Conservation (phyloP, 2,888 invertebrate genomes). For the Diaperis boleti region DNA sequence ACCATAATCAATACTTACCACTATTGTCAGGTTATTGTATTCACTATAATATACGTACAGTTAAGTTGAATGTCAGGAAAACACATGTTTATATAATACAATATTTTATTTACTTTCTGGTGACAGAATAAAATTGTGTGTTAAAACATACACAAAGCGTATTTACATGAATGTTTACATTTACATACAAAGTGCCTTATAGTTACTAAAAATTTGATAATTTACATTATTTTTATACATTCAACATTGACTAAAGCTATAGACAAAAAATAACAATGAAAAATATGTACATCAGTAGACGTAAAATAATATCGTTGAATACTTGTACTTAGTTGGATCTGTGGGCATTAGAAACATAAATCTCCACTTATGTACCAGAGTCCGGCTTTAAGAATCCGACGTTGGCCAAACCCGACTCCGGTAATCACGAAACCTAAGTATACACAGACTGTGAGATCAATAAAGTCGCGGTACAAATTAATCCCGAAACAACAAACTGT, state of each 20-base stretch:
- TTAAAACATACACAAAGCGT: conserved; percentile 62
- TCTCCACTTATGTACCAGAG: too few species aligned
- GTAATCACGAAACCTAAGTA: conserved; percentile 2
- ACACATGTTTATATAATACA: conserved; percentile 39
- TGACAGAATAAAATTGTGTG: conserved; percentile 60
- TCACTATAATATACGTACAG: too few species aligned
- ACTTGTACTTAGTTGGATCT: conserved; percentile 25
- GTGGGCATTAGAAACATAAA: conserved; percentile 2
- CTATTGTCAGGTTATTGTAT: too few species aligned
- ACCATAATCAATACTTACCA: too few species aligned
- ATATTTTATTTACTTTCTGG: conserved; percentile 52
- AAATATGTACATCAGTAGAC: conserved; percentile 30
- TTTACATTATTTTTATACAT: conserved; percentile 53
- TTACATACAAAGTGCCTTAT: conserved; percentile 56
- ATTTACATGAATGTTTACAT: conserved; percentile 52
- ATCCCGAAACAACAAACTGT: conserved; percentile 10
- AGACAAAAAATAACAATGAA: conserved; percentile 48
- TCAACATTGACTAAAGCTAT: conserved; percentile 54
- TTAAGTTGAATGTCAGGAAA: too few species aligned
- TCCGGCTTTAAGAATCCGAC: too few species aligned
- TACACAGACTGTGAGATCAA: conserved; percentile 23
- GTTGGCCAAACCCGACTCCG: conserved; percentile 6
- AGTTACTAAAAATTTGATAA: conserved; percentile 49
- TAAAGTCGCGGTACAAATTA: conserved; percentile 11
- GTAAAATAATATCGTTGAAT: conserved; percentile 34